These are phyloP conservation scores for Papilio polyxenes DNA, from an alignment of 1,140 invertebrate genomes.

Conservation along the genomic window DNA sequence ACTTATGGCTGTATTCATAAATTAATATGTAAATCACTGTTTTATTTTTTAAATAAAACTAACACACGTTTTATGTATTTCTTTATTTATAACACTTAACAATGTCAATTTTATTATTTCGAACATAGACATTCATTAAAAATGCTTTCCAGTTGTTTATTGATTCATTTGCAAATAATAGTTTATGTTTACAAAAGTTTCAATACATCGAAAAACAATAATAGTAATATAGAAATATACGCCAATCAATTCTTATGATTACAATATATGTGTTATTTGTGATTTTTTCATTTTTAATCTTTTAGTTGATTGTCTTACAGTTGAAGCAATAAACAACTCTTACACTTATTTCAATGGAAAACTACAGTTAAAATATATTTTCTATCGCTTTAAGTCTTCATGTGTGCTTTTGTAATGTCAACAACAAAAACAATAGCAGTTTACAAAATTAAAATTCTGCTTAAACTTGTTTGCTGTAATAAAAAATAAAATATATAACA, in stretches of 20 bases:
- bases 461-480: not conserved
- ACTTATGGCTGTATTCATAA: no score
- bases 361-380: slow-evolving; percentile 35
- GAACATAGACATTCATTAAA: slow-evolving; percentile 54
- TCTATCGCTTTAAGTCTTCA: slow-evolving; percentile 29
- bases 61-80: slow-evolving; percentile 54
- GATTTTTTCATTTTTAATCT: not conserved
- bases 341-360: slow-evolving; percentile 37
- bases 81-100: slow-evolving; percentile 74
- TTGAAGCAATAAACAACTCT: slow-evolving; percentile 35
- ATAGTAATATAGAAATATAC: not conserved
- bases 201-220: not conserved
- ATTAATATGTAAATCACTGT: not conserved
- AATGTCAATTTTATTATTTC: slow-evolving; percentile 65
- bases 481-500: no score
- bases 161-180: slow-evolving; percentile 14
- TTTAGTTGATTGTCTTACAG: not conserved
- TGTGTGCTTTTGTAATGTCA: not conserved
- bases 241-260: not conserved
- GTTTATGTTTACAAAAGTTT: not conserved
- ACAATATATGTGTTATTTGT: no score
- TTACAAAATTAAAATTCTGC: no score
- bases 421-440: not conserved
- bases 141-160: slow-evolving; percentile 34
- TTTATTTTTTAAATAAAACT: slow-evolving; percentile 37